Evolutionary conservation across 2,888 invertebrate genomes (phyloP), one percentile per base, ranked within the genome.

Genomic region (Polydesmus complanatus): DNA sequence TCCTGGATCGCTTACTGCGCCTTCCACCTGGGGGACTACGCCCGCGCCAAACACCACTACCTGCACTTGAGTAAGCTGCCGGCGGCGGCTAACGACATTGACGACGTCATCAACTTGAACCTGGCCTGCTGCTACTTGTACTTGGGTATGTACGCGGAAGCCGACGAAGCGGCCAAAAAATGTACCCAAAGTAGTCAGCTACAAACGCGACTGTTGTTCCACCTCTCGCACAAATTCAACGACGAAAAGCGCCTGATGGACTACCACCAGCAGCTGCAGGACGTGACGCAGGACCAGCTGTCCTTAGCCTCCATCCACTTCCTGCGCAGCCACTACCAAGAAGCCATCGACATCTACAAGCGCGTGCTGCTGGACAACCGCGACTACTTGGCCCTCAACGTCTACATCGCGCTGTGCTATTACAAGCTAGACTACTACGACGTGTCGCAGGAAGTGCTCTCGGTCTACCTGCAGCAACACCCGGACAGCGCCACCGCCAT

Each of bases 371-470:
- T 93, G 23, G 91, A 93, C 68, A 89, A 95, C 77, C 86, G 93
- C 68, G 88, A 89, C 59, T 91, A 84, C 74, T 78, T 95, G 72
- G 97, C 97, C 0, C 75, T 98, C 62, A 96, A 98, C 75, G 93
- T 97, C 2, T 97, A 98, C 73, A 87, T 97, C 61, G 97, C 96
- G 0, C 77, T 97, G 19, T 98, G 97, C 72, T 97, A 97, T 75
- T 98, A 97, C 77, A 97, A 98, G 74, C 77, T 97, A 69, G 97
- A 97, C 75, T 97, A 95, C 73, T 97, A 94, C 72, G 97, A 97
- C 74, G 94, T 95, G 54, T 94, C 96, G 0, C 94, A 96, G 74
- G 96, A 96, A 76, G 92, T 95, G n/a, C 78, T 96, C 18, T 88
- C 89, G 23, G 84, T 92, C 23, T 98, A 98, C 74, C 78, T 98